Evolutionary conservation across 2,113 vertebrate species (phyloP), one percentile per base, ranked within the genome.

Genomic region (Barnardius zonarius): DNA sequence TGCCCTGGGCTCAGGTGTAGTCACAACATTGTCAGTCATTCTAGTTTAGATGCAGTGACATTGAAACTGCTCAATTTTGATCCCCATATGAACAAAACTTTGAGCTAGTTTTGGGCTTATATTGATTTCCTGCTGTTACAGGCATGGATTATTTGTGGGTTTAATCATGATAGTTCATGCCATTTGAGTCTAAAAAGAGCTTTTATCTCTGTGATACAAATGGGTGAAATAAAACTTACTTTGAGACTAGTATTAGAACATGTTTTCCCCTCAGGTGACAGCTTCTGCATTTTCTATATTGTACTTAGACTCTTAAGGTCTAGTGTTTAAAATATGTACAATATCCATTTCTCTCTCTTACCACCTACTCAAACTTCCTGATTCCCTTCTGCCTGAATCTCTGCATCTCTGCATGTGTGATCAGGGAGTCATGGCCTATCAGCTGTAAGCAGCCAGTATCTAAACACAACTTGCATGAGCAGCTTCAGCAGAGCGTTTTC

Each of bases 311-410:
- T 75, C 57, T 70, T 70, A 41, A 92, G 31, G 51, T 31, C 51
- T 78, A 2, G 23, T 62, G 63, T 73, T 94, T 81, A 63, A 93
- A 85, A 52, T 86, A 62, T 7, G 20, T 35, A 18, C 12, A 30
- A 22, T 80, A 75, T 1, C 20, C 7, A 46, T 93, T 88, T 92
- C 33, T 82, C 13, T 78, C 28, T 83, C 19, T 74, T 59, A 55
- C 35, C 44, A 68, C 39, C 7, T 27, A 52, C 24, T 79, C 49
- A 80, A 25, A 89, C 63, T 72, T 84, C 54, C 74, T 87, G 13
- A 5, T 92, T 95, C 49, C 41, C 75, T 93, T 84, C 86, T 87
- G 70, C 28, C 57, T 72, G 69, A 78, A 61, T 85, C 81, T 78
- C 43, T 83, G 57, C 27, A 33, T 82, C 74, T 85, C 59, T 89